phyloP scores from a whole-genome alignment of 2,888 invertebrate genomes.

The Rotaria magnacalcarata region DNA sequence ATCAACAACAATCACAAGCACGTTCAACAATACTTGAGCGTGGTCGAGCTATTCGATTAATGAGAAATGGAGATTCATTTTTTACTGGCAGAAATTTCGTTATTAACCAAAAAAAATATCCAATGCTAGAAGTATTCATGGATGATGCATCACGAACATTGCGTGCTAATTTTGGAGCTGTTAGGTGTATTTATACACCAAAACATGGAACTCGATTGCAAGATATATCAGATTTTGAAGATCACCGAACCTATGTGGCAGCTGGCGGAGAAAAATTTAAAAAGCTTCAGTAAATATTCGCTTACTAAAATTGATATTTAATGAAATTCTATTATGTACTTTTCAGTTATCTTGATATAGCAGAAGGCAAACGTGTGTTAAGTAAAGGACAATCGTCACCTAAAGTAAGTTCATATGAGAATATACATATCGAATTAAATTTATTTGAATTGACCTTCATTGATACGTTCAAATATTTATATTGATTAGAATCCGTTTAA shows the following conservation, averaged over 20 bases:
- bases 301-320: neutral
- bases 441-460: too few species aligned
- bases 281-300: slow-evolving; percentile 26
- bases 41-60: slow-evolving; percentile 39
- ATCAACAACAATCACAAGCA: slow-evolving; percentile 6
- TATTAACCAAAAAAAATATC: slow-evolving; percentile 44
- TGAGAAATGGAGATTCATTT: slow-evolving; percentile 45
- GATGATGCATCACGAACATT: slow-evolving; percentile 44
- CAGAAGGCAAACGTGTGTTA: slow-evolving; percentile 37
- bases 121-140: slow-evolving; percentile 42
- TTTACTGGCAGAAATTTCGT: slow-evolving; percentile 44
- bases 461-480: too few species aligned
- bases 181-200: slow-evolving; percentile 58
- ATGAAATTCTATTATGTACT: neutral
- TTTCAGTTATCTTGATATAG: slow-evolving; percentile 44
- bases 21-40: slow-evolving; percentile 36
- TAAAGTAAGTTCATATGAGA: neutral
- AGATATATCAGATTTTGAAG: slow-evolving; percentile 55
- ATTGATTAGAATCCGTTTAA: too few species aligned
- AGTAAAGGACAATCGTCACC: neutral
- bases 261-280: slow-evolving; percentile 58
- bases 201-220: slow-evolving; percentile 52
- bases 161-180: slow-evolving; percentile 48
- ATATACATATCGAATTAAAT: too few species aligned
- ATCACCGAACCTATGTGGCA: slow-evolving; percentile 57